Base-by-base conservation (phyloP, 2,888 invertebrate species). In the Pantelozetes paolii region DNA sequence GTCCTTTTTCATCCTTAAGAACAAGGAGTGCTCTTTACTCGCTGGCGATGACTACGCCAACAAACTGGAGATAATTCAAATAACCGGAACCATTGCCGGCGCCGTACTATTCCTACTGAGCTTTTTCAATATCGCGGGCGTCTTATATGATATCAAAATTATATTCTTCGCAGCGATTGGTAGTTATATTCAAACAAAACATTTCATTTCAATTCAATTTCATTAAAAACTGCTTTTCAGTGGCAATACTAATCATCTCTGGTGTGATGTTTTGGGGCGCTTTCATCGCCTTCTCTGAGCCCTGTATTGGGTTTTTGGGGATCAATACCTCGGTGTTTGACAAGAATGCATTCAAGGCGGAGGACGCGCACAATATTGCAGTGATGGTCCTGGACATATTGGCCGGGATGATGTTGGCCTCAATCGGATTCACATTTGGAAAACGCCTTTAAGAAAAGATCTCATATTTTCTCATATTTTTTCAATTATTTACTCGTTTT, bases 261-360 rank as follows among this genome's bases (percentile, higher is more conserved):
- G 74, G 74, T 2, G 70, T 74, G 3, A 69, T 74, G 74, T 70
- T 74, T 32, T 74, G 74, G 74, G 74, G 74, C 30, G 74, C 74
- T 23, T 74, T 54, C 32, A 74, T 74, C 23, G 74, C 74, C n/a
- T 74, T 74, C 36, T 54, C 70, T n/a, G 70, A 74, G 42, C 74
- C 74, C 28, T 74, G 74, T 70, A 23, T 23, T n/a, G 50, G 28
- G n/a, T 20, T 71, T n/a, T 23, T 74, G 1, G 71, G 74, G 8
- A 45, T 74, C 54, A 71, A 74, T 28, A n/a, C 32, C 18, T 32
- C 74, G 8, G 15, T 71, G 8, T 74, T 70, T 15, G 48, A 54
- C 9, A 74, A 70, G 20, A 74, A 71, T 57, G 71, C 74, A 42
- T 57, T 74, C 45, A 70, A 70, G n/a, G 74, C 74, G 32, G 71